Percentiles rank a stretch among this genome's conserved stretches.
Conservation (phyloP, 2,113 vertebrate genomes). For the Actenoides lindsayi region DNA sequence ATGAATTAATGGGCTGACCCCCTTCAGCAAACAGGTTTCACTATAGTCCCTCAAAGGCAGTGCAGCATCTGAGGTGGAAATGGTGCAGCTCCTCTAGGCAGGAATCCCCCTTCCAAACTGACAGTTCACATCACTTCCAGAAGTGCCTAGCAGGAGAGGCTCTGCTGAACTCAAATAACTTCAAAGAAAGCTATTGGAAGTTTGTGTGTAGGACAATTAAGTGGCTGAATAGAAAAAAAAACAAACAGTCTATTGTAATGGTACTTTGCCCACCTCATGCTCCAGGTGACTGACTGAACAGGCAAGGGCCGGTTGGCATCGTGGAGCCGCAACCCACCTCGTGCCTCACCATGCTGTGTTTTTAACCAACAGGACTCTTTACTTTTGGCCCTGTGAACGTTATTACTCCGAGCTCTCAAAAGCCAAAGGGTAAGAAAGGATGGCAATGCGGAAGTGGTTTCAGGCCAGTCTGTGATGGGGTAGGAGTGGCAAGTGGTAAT, state of each 20-base stretch:
- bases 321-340: too few species aligned
- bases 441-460: neutral
- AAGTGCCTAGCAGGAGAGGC: neutral
- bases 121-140: neutral
- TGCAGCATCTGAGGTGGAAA: neutral
- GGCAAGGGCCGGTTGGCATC: neutral
- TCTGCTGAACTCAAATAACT: neutral
- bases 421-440: neutral
- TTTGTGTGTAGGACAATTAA: neutral
- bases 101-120: neutral
- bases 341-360: too few species aligned
- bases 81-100: neutral
- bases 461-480: neutral
- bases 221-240: neutral
- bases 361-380: neutral
- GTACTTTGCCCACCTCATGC: neutral
- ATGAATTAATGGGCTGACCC: neutral
- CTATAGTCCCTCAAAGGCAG: neutral
- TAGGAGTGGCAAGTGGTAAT: neutral
- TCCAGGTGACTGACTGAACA: neutral
- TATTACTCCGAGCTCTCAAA: neutral
- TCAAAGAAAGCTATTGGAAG: neutral
- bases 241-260: too few species aligned
- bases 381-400: fast-evolving
- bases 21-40: neutral